Percentiles rank a stretch among this genome's conserved stretches.
Conservation (phyloP, 2,888 invertebrate genomes). For the Tenthredo distinguenda region DNA sequence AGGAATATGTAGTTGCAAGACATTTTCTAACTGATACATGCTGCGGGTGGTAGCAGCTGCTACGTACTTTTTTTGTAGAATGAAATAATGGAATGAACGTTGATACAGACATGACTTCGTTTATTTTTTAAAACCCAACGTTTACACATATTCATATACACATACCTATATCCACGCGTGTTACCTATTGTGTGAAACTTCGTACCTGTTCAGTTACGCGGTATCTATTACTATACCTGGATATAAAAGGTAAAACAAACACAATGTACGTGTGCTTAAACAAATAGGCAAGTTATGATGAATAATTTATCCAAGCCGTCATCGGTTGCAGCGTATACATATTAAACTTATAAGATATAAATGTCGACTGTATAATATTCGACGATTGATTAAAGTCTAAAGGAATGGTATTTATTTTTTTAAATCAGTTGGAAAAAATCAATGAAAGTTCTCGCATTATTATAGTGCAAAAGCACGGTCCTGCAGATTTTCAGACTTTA, state of each 20-base stretch:
- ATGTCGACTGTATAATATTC: background rate
- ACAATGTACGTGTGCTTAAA: background rate
- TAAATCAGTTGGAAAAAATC: background rate
- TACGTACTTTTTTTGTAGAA: background rate
- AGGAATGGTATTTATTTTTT: background rate
- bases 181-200: background rate
- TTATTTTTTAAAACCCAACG: background rate
- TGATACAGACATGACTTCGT: background rate
- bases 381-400: background rate
- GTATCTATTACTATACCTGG: background rate
- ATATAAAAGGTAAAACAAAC: background rate
- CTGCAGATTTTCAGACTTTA: background rate
- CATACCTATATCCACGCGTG: background rate
- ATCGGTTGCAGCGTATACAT: background rate
- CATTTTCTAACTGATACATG: background rate
- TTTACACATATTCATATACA: background rate
- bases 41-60: background rate
- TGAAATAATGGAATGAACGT: background rate
- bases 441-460: background rate
- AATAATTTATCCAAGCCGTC: slow-evolving; percentile 1
- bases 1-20: background rate
- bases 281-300: background rate
- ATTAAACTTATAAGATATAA: background rate
- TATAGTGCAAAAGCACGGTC: background rate
- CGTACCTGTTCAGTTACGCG: background rate